Conservation (phyloP, 1,140 invertebrate species). For the Manduca sexta region DNA sequence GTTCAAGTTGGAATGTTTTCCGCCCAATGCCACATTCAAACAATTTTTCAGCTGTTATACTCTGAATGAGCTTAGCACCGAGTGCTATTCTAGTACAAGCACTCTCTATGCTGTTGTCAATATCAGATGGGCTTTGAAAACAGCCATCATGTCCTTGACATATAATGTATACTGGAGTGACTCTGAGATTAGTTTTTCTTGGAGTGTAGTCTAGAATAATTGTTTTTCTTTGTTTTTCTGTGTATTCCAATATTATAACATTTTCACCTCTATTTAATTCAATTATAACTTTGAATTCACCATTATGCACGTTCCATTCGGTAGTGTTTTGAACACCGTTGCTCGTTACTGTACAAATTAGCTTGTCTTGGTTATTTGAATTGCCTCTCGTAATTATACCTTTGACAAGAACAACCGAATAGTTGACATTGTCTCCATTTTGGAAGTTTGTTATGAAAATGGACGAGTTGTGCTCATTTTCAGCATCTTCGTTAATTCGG, state of each 20-base stretch:
- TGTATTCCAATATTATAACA: conserved; percentile 49
- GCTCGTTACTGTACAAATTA: conserved; percentile 45
- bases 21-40: conserved; percentile 84
- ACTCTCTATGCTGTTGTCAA: conserved; percentile 81
- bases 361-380: conserved; percentile 59
- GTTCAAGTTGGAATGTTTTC: conserved; percentile 87
- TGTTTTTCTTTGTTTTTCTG: conserved; percentile 42
- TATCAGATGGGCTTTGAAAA: conserved; percentile 84
- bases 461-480: conserved; percentile 53
- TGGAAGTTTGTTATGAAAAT: conserved; percentile 67
- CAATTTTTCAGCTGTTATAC: conserved; percentile 91
- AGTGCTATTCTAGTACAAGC: conserved; percentile 85
- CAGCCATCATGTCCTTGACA: conserved; percentile 84
- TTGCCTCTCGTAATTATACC: conserved; percentile 62
- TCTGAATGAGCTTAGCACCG: conserved; percentile 87
- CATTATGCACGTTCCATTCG: conserved; percentile 61
- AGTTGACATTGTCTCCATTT: conserved; percentile 66
- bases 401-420: conserved; percentile 64
- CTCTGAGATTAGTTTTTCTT: conserved; percentile 66
- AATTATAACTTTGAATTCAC: conserved; percentile 66
- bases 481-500: conserved; percentile 49
- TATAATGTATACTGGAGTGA: conserved; percentile 83
- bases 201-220: conserved; percentile 57
- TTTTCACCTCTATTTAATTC: conserved; percentile 64
- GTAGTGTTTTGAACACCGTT: conserved; percentile 41